Base-by-base conservation (phyloP, 92 coral and sea anemone species). In the Siderastrea radians region DNA sequence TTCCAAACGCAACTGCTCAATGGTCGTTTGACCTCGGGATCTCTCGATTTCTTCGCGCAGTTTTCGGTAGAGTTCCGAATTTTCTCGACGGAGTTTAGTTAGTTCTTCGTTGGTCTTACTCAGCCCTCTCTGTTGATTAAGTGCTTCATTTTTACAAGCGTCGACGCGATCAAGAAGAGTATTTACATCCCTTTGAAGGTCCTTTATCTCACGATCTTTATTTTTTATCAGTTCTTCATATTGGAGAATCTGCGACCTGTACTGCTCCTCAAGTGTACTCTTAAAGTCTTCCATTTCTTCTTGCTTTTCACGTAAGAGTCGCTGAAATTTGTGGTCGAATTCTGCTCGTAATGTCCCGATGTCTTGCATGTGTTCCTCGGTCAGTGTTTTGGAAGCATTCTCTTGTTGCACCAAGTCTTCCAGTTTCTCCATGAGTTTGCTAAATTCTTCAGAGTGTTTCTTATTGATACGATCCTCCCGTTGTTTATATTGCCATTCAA, bases 341-440 rank as follows among this genome's bases (percentile, higher is more conserved):
- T 95, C 96, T 14, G 87, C 66, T 73, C 96, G 87, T 14, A 95
- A 83, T 15, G 89, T 74, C 48, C 88, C 96, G 44, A 95, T 86
- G 62, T 94, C 98, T 44, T 90, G 86, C 98, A 93, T 95, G 88
- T 95, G 98, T n/a, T 91, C 95, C 57, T 91, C 93, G 5, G 96
- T 95, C 76, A 91, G 89, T 5, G 95, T 86, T 80, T 93, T 95
- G 16, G 98, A 95, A 13, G 92, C 94, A 59, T 85, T 95, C 78
- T 95, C 95, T 86, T 93, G 92, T 66, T 75, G 93, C 52, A 95
- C 84, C 90, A 95, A 84, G 44, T 86, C 86, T 80, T 95, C 96
- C 26, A 95, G 92, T 51, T 94, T 90, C 76, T 83, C 86, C 96
- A 95, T 85, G 68, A 95, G 86, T 69, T 74, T 83, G 38, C 89